Evolutionary conservation across 2,113 vertebrate species (phyloP).

Genomic region (Callaeas wilsoni): DNA sequence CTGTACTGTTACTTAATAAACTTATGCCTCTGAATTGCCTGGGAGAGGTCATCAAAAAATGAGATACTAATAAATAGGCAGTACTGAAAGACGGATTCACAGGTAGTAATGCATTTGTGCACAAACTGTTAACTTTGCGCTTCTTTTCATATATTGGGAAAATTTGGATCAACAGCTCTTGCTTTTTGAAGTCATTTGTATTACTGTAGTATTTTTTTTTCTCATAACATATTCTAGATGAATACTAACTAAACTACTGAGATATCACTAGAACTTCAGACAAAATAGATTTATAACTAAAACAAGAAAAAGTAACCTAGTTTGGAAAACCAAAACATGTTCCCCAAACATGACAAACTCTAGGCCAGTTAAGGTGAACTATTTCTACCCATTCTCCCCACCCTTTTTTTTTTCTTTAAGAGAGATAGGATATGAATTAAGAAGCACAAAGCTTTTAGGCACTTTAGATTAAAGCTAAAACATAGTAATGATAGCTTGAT

Average conservation of each 20-base stretch:
- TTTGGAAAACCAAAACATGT: not conserved
- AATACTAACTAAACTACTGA: not conserved
- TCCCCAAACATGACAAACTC: not conserved
- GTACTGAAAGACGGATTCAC: not conserved
- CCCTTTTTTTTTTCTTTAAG: not conserved
- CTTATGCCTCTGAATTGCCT: not conserved
- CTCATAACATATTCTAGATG: not conserved
- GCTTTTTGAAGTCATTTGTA: not conserved
- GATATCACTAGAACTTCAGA: not conserved
- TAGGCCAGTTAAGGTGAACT: slow-evolving; percentile 35
- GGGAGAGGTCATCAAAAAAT: not conserved
- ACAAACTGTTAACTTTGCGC: not conserved
- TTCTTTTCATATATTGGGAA: not conserved
- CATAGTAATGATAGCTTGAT: slow-evolving; percentile 45
- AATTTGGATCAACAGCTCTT: not conserved
- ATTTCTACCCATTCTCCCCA: not conserved
- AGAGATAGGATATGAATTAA: slow-evolving; percentile 33
- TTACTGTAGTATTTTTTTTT: not conserved
- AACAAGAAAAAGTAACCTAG: not conserved
- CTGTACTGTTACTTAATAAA: not conserved
- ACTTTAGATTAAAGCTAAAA: slow-evolving; percentile 57
- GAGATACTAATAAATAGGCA: not conserved
- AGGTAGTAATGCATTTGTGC: not conserved
- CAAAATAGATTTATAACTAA: not conserved
- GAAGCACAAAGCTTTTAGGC: slow-evolving; percentile 11